These are phyloP conservation scores for Eupithecia vulgata DNA, from an alignment of 2,888 invertebrate genomes.

Conservation along the genomic window DNA sequence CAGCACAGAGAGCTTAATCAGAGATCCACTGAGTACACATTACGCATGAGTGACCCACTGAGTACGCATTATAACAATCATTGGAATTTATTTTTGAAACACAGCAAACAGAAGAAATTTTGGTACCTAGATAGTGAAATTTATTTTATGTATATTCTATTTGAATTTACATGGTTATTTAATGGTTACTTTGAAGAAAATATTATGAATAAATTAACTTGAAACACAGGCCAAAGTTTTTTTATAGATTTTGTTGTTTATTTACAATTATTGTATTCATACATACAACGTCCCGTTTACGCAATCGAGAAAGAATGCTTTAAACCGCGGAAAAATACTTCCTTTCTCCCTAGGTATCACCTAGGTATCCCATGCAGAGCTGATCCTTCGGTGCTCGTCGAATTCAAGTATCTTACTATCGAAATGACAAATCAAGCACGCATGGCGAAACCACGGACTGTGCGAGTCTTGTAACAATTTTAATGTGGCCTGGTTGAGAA, in stretches of 20 bases:
- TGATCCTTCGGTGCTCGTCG: conserved; percentile 5
- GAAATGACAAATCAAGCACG: conserved; percentile 56
- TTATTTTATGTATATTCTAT: not conserved
- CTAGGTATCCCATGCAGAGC: not conserved
- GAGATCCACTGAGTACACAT: not conserved
- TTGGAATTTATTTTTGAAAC: not conserved
- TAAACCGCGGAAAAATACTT: not conserved
- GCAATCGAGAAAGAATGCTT: not conserved
- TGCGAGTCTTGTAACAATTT: not conserved
- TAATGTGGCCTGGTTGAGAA: not conserved
- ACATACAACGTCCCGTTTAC: not conserved
- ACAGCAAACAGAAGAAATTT: not conserved
- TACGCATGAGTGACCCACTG: too few relatives aligned
- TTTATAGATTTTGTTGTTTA: not conserved
- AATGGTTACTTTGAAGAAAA: not conserved
- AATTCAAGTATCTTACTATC: conserved; percentile 15
- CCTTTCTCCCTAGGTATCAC: not conserved
- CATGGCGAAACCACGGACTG: conserved; percentile 66
- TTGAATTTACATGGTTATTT: not conserved
- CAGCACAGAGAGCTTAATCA: not conserved
- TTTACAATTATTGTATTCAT: conserved; percentile 1
- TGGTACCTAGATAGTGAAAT: not conserved
- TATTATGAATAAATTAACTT: not conserved
- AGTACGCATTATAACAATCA: not conserved
- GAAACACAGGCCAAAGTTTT: not conserved